These are phyloP conservation scores for Zeuzera pyrina DNA, from an alignment of 2,888 invertebrate species.

Conservation along the genomic window DNA sequence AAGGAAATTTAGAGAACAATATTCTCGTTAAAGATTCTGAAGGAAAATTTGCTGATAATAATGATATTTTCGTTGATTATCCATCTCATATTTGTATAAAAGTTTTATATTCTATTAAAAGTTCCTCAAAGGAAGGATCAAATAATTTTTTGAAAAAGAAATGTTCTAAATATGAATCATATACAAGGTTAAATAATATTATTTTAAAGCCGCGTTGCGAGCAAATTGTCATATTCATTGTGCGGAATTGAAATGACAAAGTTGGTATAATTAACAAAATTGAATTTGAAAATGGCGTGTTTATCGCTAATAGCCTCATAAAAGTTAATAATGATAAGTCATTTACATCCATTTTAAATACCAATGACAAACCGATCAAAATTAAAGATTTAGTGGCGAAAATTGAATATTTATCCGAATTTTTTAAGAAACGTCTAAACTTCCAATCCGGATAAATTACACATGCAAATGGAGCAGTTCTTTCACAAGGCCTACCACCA, in stretches of 20 bases:
- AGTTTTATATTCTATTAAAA: not conserved
- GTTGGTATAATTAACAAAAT: not conserved
- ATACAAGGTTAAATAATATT: not conserved
- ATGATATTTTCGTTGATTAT: not conserved
- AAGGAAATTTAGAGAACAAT: too few relatives aligned
- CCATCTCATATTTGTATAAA: not conserved
- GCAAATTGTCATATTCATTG: not conserved
- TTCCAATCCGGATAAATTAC: constrained; percentile 18
- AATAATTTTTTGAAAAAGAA: not conserved
- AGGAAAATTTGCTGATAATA: too few relatives aligned
- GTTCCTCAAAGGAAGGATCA: not conserved
- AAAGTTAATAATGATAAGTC: not conserved
- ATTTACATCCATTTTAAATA: not conserved
- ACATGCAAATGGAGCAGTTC: too few relatives aligned
- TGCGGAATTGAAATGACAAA: not conserved
- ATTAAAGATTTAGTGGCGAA: not conserved
- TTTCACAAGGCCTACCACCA: too few relatives aligned
- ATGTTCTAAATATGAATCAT: not conserved
- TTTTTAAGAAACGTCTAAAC: not conserved
- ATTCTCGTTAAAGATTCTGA: too few relatives aligned
- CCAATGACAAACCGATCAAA: not conserved
- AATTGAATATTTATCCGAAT: not conserved
- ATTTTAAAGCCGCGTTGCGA: not conserved
- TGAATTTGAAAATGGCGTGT: not conserved
- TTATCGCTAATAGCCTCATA: not conserved